phyloP scores from a whole-genome alignment of 2,797 vertebrate genomes.

The Eulemur mongoz region DNA sequence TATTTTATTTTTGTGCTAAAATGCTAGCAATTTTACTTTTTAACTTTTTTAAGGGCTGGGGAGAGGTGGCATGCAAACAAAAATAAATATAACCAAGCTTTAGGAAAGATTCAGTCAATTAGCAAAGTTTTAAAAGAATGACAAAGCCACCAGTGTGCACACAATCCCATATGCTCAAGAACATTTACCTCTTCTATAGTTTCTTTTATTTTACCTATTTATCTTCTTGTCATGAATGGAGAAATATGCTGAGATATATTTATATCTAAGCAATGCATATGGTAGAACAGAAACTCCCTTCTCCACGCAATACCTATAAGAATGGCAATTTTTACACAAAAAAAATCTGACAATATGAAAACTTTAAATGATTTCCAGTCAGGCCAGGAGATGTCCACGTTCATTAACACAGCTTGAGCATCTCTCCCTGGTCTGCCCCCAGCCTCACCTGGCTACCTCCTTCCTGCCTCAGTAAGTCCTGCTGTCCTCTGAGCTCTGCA shows the following conservation, averaged over 20 bases:
- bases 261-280: background rate
- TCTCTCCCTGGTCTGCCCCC: background rate
- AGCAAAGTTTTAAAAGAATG: background rate
- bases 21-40: background rate
- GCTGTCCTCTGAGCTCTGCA: background rate
- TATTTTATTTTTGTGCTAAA: constrained; percentile 1
- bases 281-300: background rate
- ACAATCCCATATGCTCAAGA: background rate
- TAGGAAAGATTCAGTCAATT: background rate
- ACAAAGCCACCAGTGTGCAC: background rate
- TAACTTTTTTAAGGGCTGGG: background rate
- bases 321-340: background rate
- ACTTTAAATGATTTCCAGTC: background rate
- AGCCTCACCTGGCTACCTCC: background rate
- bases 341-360: background rate
- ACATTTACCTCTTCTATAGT: background rate
- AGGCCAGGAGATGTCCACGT: background rate
- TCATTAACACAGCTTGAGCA: background rate
- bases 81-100: background rate
- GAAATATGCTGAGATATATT: background rate
- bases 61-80: background rate
- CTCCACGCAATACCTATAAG: background rate
- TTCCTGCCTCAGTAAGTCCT: background rate
- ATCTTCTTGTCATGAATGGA: background rate
- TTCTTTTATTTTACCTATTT: background rate